These are phyloP conservation scores for Drosophila orena DNA, from an alignment of 1,140 invertebrate species.

Conservation along the genomic window DNA sequence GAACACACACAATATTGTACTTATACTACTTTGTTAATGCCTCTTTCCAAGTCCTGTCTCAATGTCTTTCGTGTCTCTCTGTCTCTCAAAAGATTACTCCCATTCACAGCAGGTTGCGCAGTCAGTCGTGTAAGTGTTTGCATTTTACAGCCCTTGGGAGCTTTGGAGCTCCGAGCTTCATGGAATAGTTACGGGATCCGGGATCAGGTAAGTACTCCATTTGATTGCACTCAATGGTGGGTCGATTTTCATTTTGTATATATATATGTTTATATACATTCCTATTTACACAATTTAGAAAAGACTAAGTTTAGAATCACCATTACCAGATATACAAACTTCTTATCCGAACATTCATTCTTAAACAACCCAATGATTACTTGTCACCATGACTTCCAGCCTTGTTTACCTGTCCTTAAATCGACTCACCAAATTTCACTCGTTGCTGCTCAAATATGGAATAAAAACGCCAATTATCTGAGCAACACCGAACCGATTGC, in stretches of 20 bases:
- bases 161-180: conserved; percentile 29
- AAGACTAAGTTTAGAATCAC: too few relatives aligned
- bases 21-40: conserved; percentile 49
- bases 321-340: too few relatives aligned
- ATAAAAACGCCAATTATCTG: background rate
- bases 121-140: conserved; percentile 57
- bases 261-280: background rate
- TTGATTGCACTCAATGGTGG: conserved; percentile 38
- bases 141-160: conserved; percentile 57
- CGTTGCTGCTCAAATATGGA: conserved; percentile 14
- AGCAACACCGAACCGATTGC: conserved; percentile 26
- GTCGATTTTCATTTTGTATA: background rate
- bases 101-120: conserved; percentile 57
- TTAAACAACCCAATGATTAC: background rate
- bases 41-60: conserved; percentile 56
- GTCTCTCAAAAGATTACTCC: conserved; percentile 35
- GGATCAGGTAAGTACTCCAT: conserved; percentile 28
- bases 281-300: too few relatives aligned
- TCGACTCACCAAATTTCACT: conserved; percentile 23
- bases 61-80: conserved; percentile 53
- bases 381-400: background rate
- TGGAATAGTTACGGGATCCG: conserved; percentile 32
- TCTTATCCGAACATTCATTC: too few relatives aligned
- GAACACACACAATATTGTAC: conserved; percentile 33
- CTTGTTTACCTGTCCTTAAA: background rate